Evolutionary conservation across 2,888 invertebrate genomes (phyloP), one percentile per base, ranked within the genome.

Genomic region (Heteromurus nitidus): DNA sequence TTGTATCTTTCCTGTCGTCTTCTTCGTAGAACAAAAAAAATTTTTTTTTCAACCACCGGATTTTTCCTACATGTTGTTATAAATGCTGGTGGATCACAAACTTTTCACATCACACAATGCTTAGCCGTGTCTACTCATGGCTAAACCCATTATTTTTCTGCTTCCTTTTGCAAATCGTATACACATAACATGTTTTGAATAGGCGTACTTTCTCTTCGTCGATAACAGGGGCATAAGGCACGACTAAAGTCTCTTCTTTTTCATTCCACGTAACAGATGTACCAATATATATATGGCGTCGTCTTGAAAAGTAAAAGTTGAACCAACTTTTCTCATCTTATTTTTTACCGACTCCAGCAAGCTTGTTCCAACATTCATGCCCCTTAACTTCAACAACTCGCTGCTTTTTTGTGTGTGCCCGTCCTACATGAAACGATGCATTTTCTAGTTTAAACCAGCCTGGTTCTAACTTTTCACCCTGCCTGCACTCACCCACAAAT

Each of bases 301-400:
- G 20, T 28, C 36, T 65, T 65, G n/a, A 44, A 44, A 65, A 65
- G 22, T 65, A 44, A 36, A 72, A 72, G 20, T 62, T 62, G 62
- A 31, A 60, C 58, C 60, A 72, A 72, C 60, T 72, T 72, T 72
- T 72, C 58, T 72, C 58, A 60, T 72, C 60, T 58, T n/a, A n/a
- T n/a, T 55, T 69, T 69, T 58, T 44, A 44, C 24, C 44, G 44
- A 58, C 42, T 72, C 20, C 13, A 26, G n/a, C n/a, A n/a, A n/a
- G n/a, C n/a, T n/a, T n/a, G 22, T 44, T 72, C 58, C 30, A 28
- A 20, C 62, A 7, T 53, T 50, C n/a, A 11, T 18, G n/a, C n/a
- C 3, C 22, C 55, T 24, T 55, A 3, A 3, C 22, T 5, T 36
- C 13, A 13, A 13, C 7, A 36, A 9, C 36, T 36, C 13, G 36